Evolutionary conservation across 2,888 invertebrate species (phyloP), one percentile per base, ranked within the genome.

Genomic region (Xestia c-nigrum): DNA sequence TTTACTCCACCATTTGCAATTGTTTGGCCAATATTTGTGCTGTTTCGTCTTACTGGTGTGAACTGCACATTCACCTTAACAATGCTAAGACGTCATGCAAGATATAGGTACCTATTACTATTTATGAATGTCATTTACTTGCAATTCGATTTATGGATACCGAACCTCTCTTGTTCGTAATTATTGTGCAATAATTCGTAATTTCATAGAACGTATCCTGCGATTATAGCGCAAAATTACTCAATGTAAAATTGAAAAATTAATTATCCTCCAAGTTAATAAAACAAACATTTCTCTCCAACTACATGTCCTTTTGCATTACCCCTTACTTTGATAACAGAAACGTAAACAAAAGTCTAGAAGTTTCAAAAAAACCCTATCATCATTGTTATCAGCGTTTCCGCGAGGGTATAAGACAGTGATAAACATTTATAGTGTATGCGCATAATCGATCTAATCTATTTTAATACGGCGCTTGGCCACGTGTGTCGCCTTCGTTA

Each of bases 381-480:
- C 75, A 78, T 77, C 21, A 70, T 59, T 76, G 7, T 80, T 84
- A 86, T 80, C 84, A 78, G 70, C 24, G 3, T 64, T 78, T 76
- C 73, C 50, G 43, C 61, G 52, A 76, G 46, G 52, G 47, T 70
- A 80, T n/a, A 69, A 65, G 65, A 71, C 59, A 63, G 14, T 57
- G 87, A 85, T 81, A 86, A 78, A 74, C 73, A 76, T 61, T 72
- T 61, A 19, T 40, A 68, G 57, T 50, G 47, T 55, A 82, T 80
- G 76, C 78, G 74, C 61, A 67, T 78, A 71, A 80, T 83, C 73
- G 63, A 78, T 87, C 80, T 83, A 76, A 85, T 85, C 81, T 83
- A 82, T 78, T 61, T 38, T 77, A 84, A 80, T 81, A 85, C 57
- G 59, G 55, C 52, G 66, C 19, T 64, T 47, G 67, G 24, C 78